These are phyloP conservation scores for Eubucco bourcierii DNA, from an alignment of 2,113 vertebrate genomes.

Conservation along the genomic window DNA sequence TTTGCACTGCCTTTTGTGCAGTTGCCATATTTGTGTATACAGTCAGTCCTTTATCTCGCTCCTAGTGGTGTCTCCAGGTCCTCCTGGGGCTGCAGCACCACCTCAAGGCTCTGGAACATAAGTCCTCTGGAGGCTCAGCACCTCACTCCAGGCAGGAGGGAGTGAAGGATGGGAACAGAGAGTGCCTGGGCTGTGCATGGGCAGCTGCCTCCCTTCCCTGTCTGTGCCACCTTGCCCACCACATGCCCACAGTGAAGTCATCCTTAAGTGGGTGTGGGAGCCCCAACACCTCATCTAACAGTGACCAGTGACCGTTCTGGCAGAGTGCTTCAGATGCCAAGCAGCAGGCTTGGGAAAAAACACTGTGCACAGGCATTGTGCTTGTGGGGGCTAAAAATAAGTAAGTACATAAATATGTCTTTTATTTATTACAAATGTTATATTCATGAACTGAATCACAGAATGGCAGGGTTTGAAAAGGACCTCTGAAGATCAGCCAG, in stretches of 20 bases:
- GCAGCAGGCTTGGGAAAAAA: background rate
- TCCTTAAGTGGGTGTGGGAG: accelerated
- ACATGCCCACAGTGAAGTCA: accelerated
- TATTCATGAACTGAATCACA: too few species aligned
- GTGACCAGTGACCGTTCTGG: background rate
- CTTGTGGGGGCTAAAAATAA: background rate
- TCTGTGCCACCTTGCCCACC: background rate
- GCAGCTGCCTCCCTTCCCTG: background rate
- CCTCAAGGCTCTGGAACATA: accelerated
- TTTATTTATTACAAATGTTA: background rate
- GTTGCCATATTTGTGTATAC: background rate
- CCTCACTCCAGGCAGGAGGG: background rate
- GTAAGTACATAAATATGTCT: too few species aligned
- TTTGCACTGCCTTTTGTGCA: background rate
- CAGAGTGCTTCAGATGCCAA: accelerated
- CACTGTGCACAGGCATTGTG: accelerated
- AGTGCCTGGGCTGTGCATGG: background rate
- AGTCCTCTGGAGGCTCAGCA: background rate
- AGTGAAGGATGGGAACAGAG: background rate
- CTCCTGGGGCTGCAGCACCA: accelerated
- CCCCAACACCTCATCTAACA: accelerated
- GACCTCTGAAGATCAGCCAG: too few species aligned
- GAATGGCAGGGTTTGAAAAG: too few species aligned
- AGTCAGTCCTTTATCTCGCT: background rate
- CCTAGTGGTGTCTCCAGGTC: accelerated